These are phyloP conservation scores for Acleris laterana DNA, from an alignment of 2,888 invertebrate species.

Conservation along the genomic window DNA sequence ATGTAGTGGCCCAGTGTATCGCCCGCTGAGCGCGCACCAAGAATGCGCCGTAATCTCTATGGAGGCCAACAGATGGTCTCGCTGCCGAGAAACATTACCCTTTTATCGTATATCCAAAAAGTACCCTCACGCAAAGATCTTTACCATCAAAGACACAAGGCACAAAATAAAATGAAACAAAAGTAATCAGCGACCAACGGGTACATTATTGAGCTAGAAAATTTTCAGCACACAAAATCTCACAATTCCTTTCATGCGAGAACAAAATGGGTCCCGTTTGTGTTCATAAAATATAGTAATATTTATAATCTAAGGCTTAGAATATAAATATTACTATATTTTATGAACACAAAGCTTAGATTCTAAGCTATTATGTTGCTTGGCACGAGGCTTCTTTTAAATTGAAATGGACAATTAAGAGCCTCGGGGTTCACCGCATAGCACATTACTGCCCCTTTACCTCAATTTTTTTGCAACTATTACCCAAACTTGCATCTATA, in stretches of 20 bases:
- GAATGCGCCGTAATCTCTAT: constrained; percentile 71
- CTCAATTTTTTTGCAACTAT: too few species aligned
- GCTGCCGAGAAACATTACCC: constrained; percentile 69
- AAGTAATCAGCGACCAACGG: constrained; percentile 57
- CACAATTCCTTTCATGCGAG: constrained; percentile 45
- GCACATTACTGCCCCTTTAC: too few species aligned
- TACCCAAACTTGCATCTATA: too few species aligned
- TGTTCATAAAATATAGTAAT: constrained; percentile 13
- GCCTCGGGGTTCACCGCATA: too few species aligned
- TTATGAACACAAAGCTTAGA: too few species aligned
- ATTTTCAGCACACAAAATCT: constrained; percentile 70
- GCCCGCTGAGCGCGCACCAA: constrained; percentile 54
- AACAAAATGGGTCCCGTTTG: constrained; percentile 25
- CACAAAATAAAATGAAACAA: constrained; percentile 43
- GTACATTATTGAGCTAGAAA: constrained; percentile 70
- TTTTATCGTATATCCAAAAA: constrained; percentile 65
- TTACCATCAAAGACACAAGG: constrained; percentile 44
- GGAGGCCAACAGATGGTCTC: constrained; percentile 75
- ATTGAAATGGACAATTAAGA: neutral
- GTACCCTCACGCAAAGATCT: constrained; percentile 45
- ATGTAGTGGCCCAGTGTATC: constrained; percentile 50
- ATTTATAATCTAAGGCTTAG: neutral
- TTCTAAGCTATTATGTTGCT: neutral
- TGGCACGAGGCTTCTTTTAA: neutral
- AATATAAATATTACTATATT: too few species aligned